Conservation (phyloP, 2,797 vertebrate species). For the Apodemus agrarius region DNA sequence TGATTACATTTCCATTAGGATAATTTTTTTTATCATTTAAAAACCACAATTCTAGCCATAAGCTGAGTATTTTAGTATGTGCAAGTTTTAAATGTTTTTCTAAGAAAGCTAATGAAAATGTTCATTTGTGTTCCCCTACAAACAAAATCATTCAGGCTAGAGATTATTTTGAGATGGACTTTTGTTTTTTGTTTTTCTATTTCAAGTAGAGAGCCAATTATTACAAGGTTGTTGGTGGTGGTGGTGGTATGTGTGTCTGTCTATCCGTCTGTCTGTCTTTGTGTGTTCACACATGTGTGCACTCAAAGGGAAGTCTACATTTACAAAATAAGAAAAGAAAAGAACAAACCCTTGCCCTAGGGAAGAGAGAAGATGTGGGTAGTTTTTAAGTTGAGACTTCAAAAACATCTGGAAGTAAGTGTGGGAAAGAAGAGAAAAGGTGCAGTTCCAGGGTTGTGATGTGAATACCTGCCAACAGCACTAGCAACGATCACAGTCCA, state of each 20-base stretch:
- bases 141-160: neutral
- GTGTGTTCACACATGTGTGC: neutral
- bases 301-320: neutral
- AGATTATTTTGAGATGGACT: neutral
- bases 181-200: neutral
- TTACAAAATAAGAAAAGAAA: neutral
- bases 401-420: neutral
- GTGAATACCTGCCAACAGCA: neutral
- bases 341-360: neutral
- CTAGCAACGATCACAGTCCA: neutral
- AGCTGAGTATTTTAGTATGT: neutral
- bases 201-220: neutral
- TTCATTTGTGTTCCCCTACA: neutral
- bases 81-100: neutral
- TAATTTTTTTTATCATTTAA: neutral
- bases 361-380: neutral
- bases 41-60: slow-evolving; percentile 16
- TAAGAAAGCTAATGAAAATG: neutral
- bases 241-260: neutral
- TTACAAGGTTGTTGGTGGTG: neutral
- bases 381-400: neutral
- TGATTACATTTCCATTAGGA: neutral
- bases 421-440: neutral
- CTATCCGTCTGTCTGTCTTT: neutral
- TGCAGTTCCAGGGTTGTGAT: neutral